Evolutionary conservation across 2,797 vertebrate species (phyloP).

Genomic region (Knipowitschia caucasica): DNA sequence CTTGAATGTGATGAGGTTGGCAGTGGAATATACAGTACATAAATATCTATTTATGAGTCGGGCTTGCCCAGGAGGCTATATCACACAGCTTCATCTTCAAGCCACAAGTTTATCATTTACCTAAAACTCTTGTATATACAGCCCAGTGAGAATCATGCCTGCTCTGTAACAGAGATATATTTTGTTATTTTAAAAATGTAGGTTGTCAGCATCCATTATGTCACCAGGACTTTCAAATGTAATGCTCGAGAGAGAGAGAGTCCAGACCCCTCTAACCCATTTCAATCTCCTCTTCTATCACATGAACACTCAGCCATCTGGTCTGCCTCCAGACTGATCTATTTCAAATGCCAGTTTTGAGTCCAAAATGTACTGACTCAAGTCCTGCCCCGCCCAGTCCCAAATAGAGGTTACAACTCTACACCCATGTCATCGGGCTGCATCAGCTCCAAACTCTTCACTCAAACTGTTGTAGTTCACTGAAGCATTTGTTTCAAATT

Average conservation of each 20-base stretch:
- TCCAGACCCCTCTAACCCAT: slow-evolving; percentile 3
- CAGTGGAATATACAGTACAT: slow-evolving; percentile 41
- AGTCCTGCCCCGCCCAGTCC: slow-evolving; percentile 31
- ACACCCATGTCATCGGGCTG: slow-evolving; percentile 3
- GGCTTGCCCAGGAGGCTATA: slow-evolving; percentile 15
- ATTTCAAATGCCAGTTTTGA: slow-evolving; percentile 51
- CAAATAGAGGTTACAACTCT: slow-evolving; percentile 7
- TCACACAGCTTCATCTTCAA: slow-evolving; percentile 25
- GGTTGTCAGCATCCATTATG: slow-evolving; percentile 1
- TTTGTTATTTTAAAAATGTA: slow-evolving; percentile 1
- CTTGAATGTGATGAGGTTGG: slow-evolving; percentile 54
- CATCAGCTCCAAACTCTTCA: slow-evolving; percentile 4
- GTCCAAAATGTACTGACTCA: slow-evolving; percentile 51
- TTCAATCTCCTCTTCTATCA: slow-evolving; percentile 28
- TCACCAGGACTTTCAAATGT: slow-evolving; percentile 11
- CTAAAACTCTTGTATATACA: slow-evolving; percentile 9
- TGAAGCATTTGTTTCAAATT: too few relatives aligned
- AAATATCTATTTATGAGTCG: slow-evolving; percentile 49
- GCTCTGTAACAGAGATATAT: neutral
- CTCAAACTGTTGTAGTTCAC: too few relatives aligned
- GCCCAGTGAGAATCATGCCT: neutral
- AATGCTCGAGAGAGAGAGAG: slow-evolving; percentile 44
- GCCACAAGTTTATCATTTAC: slow-evolving; percentile 23
- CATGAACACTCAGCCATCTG: slow-evolving; percentile 45
- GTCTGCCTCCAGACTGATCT: slow-evolving; percentile 51